Base-by-base conservation (phyloP, 2,888 invertebrate species). In the Sisyra terminalis region DNA sequence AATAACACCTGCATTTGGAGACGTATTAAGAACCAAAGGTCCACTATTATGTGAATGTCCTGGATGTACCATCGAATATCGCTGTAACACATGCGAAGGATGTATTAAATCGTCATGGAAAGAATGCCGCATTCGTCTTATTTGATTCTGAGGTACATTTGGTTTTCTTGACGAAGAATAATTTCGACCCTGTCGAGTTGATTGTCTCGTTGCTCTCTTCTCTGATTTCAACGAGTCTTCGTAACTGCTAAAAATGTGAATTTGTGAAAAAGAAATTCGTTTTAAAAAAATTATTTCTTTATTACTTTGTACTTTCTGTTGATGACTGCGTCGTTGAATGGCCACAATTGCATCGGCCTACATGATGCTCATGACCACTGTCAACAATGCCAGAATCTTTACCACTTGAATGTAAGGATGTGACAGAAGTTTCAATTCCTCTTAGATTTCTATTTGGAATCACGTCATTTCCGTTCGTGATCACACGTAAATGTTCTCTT, bases 321-420 rank as follows among this genome's bases (percentile, higher is more conserved):
- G 76, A 75, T 10, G 76, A 75, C 49, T 75, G 75, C 34, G 70
- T 66, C 44, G 72, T 71, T 52, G 77, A 75, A 50, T 75, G 75
- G 15, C 75, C 76, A 55, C 78, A 79, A 7, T 75, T 73, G 55
- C 79, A 79, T 45, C 57, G 52, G 10, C 10, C 37, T 24, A 16
- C n/a, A 46, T 17, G 47, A 46, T 8, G 48, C 46, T 39, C 49
- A 44, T 40, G 46, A 48, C 36, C 46, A 53, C 53, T 60, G 55
- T 56, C 69, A 50, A 63, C 82, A 49, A 84, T 81, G 44, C 84
- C 85, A 39, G 83, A 84, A 64, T 85, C 84, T 57, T 82, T 80
- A 11, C 83, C 82, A 55, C 83, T 83, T 51, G 84, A 85, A 67
- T 84, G 82, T 52, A 84, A 69, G 49, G 83, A 84, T 52, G 81